Conservation (phyloP, 2,797 vertebrate genomes). For the Allobates femoralis region DNA sequence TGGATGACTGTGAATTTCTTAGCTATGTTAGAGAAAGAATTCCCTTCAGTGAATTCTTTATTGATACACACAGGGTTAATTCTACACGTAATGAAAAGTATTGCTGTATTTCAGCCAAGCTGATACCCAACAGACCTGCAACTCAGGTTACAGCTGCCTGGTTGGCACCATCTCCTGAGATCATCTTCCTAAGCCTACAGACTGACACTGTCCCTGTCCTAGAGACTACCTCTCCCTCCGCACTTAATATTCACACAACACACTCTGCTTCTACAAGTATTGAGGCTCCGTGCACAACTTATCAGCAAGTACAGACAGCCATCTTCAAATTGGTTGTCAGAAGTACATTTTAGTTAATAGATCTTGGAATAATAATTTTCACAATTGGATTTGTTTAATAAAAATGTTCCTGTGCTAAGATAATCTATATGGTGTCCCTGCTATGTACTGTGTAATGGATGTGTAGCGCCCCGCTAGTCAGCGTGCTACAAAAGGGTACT, state of each 20-base stretch:
- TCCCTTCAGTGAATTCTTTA: no score
- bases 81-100: background rate
- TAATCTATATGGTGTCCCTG: no score
- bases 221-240: background rate
- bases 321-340: background rate
- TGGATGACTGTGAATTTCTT: no score
- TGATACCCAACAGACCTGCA: constrained; percentile 14
- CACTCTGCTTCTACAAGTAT: background rate
- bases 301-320: background rate
- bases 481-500: no score
- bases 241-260: background rate
- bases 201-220: background rate
- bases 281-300: background rate
- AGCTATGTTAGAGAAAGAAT: no score
- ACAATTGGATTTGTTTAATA: no score
- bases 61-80: background rate
- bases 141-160: background rate
- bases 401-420: no score
- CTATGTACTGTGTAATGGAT: no score
- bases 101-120: background rate
- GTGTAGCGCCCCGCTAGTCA: no score
- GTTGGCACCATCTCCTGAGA: constrained; percentile 2
- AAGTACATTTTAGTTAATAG: no score
- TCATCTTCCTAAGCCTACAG: background rate
- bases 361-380: no score